Evolutionary conservation across 2,113 vertebrate genomes (phyloP).

Genomic region (Nyctereutes procyonoides): DNA sequence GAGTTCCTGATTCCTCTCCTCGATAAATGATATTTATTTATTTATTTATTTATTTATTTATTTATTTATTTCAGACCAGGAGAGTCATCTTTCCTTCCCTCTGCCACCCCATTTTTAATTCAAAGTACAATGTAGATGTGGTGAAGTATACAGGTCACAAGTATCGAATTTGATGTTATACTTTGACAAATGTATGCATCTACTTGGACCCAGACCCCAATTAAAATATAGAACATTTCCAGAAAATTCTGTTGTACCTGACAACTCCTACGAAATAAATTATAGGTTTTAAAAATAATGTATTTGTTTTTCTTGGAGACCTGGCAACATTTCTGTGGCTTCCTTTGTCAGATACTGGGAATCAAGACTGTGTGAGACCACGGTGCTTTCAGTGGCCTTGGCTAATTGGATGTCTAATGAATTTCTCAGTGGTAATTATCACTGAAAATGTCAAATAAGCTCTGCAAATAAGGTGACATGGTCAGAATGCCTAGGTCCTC

Average conservation of each 20-base stretch:
- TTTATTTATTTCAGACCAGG: not conserved
- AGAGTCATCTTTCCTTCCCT: not conserved
- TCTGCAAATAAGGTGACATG: not conserved
- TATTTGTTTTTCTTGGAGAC: not conserved
- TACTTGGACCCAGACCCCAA: not conserved
- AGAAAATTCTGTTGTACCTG: not conserved
- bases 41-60: no score
- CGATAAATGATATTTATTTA: not conserved
- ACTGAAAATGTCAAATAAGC: not conserved
- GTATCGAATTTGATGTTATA: not conserved
- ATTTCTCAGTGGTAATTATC: conserved; percentile 33
- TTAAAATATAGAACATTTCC: not conserved
- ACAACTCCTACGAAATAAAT: not conserved
- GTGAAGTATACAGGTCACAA: not conserved
- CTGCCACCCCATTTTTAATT: not conserved
- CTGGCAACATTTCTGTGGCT: not conserved
- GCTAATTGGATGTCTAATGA: not conserved
- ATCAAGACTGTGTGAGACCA: not conserved
- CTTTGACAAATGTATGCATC: not conserved
- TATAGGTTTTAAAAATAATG: not conserved
- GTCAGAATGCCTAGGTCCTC: not conserved
- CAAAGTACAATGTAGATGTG: not conserved
- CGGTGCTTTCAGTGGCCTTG: not conserved
- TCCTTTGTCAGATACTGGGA: not conserved
- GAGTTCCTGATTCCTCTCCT: not conserved